Conservation (phyloP, 2,797 vertebrate species). For the Spinibarbus caldwelli region DNA sequence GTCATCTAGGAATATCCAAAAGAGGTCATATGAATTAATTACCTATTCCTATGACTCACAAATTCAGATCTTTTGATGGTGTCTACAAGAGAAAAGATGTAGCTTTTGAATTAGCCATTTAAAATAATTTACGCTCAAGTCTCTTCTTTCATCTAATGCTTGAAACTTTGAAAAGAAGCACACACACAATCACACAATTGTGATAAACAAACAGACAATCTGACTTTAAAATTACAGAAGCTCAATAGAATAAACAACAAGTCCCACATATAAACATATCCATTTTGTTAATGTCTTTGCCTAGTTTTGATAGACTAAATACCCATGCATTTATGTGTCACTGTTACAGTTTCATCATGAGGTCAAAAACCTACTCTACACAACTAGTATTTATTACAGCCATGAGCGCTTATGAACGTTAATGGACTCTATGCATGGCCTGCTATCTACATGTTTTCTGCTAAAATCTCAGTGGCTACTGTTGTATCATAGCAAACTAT, state of each 20-base stretch:
- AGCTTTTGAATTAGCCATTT: conserved; percentile 12
- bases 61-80: conserved; percentile 46
- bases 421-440: not conserved
- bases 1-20: conserved; percentile 18
- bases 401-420: conserved; percentile 48
- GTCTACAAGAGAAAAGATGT: conserved; percentile 30
- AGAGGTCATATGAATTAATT: conserved; percentile 35
- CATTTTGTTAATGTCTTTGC: not conserved
- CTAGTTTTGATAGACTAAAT: conserved; percentile 1
- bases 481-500: not conserved
- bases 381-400: conserved; percentile 61
- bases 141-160: not conserved
- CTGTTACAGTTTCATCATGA: not conserved
- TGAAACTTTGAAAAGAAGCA: conserved; percentile 6
- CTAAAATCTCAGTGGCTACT: not conserved
- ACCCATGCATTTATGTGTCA: not conserved
- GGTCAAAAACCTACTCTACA: conserved; percentile 64
- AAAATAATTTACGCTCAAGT: not conserved
- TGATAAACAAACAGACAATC: too few species aligned
- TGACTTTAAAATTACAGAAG: too few species aligned
- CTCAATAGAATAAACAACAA: not conserved
- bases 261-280: not conserved
- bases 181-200: not conserved
- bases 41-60: conserved; percentile 11
- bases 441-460: not conserved